phyloP scores from a whole-genome alignment of 2,888 invertebrate species.

The Cephus runcator region DNA sequence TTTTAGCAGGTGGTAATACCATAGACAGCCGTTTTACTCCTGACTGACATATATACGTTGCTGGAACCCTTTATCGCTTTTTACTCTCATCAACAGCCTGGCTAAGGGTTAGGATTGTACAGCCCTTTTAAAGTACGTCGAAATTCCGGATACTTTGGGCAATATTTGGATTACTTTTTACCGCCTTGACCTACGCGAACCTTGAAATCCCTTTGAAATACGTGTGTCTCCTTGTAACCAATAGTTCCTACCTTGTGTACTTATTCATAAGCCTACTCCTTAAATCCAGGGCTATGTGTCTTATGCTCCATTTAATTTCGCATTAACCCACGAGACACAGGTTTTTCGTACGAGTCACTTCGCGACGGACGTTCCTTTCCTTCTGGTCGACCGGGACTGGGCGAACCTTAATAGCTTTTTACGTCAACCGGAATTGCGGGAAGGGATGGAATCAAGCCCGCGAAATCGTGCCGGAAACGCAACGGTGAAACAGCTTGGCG shows the following conservation, averaged over 20 bases:
- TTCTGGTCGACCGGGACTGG: not conserved
- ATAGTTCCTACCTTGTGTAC: not conserved
- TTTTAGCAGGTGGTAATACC: not conserved
- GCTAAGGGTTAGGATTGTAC: not conserved
- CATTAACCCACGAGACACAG: not conserved
- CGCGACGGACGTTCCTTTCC: not conserved
- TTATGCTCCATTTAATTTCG: not conserved
- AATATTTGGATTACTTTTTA: not conserved
- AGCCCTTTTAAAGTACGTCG: not conserved
- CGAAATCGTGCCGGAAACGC: not conserved
- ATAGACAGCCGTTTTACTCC: not conserved
- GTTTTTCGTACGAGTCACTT: not conserved
- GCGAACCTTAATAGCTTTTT: not conserved
- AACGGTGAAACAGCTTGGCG: not conserved
- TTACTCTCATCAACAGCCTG: not conserved
- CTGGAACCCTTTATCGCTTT: not conserved
- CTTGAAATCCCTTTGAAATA: not conserved
- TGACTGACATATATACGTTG: no score
- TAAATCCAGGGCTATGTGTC: not conserved
- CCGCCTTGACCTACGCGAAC: not conserved
- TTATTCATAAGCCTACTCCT: not conserved
- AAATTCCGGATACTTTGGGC: not conserved
- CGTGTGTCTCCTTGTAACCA: not conserved
- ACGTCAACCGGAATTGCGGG: not conserved
- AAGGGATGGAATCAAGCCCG: not conserved